A percentile compares a stretch with the other conserved stretches of the same genome.
Evolutionary conservation across 2,797 vertebrate genomes (phyloP).

Genomic region (Carduelis carduelis): DNA sequence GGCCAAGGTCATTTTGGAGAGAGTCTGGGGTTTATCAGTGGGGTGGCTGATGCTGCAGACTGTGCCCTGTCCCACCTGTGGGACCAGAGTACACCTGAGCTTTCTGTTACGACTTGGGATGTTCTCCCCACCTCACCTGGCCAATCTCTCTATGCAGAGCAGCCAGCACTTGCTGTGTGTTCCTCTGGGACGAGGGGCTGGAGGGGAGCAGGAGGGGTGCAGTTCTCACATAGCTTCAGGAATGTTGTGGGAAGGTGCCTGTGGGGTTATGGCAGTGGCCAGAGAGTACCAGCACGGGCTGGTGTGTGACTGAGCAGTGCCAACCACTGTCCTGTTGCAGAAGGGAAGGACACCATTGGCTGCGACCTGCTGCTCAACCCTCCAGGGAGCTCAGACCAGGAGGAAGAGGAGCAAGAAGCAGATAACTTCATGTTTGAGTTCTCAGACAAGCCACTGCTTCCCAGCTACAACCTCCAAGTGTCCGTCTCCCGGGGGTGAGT

Average conservation of each 20-base stretch:
- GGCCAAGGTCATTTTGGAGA: not conserved
- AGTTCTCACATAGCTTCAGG: rapidly evolving
- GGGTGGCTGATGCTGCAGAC: not conserved
- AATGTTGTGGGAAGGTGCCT: not conserved
- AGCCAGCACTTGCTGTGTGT: rapidly evolving
- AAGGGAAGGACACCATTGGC: constrained; percentile 87
- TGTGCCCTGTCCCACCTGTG: rapidly evolving
- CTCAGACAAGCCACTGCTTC: constrained; percentile 91
- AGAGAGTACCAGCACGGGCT: not conserved
- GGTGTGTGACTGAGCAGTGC: not conserved
- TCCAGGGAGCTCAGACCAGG: constrained; percentile 84
- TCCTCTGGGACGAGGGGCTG: not conserved
- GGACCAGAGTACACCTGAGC: not conserved
- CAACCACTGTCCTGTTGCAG: constrained; percentile 69
- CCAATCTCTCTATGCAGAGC: not conserved
- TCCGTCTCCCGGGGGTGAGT: constrained; percentile 94
- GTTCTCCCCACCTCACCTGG: not conserved
- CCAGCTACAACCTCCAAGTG: constrained; percentile 94
- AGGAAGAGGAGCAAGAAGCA: constrained; percentile 80
- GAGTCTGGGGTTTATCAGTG: no score
- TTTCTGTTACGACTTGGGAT: rapidly evolving
- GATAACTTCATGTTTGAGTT: constrained; percentile 96
- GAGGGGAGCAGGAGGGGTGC: not conserved
- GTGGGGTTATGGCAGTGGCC: rapidly evolving
- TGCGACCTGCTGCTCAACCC: constrained; percentile 89